These are phyloP conservation scores for Dichetophora obliterata DNA, from an alignment of 2,888 invertebrate species.

Conservation along the genomic window DNA sequence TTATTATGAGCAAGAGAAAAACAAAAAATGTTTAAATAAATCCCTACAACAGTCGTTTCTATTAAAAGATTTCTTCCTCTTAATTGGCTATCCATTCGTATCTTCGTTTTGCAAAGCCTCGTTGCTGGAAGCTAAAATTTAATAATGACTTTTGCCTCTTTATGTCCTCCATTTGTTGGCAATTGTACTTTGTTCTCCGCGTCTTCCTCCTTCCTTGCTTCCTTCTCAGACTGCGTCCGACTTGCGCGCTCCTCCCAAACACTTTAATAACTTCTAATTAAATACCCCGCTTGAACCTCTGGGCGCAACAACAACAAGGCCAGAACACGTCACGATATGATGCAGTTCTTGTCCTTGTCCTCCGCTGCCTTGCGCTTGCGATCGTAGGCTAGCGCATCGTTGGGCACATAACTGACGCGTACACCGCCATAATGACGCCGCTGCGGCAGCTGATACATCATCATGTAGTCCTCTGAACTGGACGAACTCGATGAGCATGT, in stretches of 20 bases:
- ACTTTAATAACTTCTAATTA: constrained; percentile 54
- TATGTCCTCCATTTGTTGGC: constrained; percentile 23
- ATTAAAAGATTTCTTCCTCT: neutral
- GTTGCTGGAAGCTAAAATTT: constrained; percentile 38
- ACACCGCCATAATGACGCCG: constrained; percentile 89
- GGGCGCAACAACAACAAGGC: neutral
- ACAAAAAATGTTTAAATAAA: neutral
- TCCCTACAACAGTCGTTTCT: neutral
- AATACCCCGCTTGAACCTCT: constrained; percentile 49
- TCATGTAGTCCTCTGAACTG: constrained; percentile 87
- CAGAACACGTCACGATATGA: constrained; percentile 80
- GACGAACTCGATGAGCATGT: constrained; percentile 90
- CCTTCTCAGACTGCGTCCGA: neutral
- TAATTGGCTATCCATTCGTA: neutral
- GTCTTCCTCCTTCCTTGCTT: neutral
- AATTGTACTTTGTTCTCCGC: constrained; percentile 8
- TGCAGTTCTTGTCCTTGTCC: constrained; percentile 83
- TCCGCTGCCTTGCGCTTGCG: constrained; percentile 75
- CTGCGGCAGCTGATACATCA: constrained; percentile 88
- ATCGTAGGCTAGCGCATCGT: constrained; percentile 89
- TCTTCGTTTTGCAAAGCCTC: constrained; percentile 15
- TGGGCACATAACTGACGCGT: constrained; percentile 92
- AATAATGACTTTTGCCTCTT: constrained; percentile 40
- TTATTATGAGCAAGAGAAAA: neutral
- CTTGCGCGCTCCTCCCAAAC: neutral